These are phyloP conservation scores for Catocala fraxini DNA, from an alignment of 2,888 invertebrate species.

Conservation along the genomic window DNA sequence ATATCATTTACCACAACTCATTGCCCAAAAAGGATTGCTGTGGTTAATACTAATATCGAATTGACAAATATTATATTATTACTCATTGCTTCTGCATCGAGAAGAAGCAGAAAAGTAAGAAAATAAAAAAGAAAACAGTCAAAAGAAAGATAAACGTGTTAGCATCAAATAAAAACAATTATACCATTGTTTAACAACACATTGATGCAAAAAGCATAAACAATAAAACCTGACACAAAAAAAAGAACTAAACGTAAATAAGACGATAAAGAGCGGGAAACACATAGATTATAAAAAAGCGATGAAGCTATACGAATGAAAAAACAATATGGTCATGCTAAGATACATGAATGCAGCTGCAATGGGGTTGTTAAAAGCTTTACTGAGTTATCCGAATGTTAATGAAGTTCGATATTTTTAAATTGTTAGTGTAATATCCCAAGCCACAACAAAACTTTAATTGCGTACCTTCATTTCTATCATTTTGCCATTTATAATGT, in stretches of 20 bases:
- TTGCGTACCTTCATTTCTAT: constrained; percentile 61
- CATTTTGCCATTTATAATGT: constrained; percentile 57
- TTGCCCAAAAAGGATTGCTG: constrained; percentile 79
- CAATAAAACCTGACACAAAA: constrained; percentile 4
- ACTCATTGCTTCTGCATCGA: constrained; percentile 84
- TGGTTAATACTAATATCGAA: constrained; percentile 64
- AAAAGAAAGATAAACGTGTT: constrained; percentile 43
- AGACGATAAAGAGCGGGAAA: constrained; percentile 36
- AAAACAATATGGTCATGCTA: constrained; percentile 57
- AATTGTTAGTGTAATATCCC: constrained; percentile 71
- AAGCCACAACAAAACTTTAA: constrained; percentile 87
- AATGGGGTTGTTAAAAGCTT: constrained; percentile 77
- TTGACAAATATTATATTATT: constrained; percentile 36
- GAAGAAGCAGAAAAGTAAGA: constrained; percentile 70
- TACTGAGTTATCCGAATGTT: constrained; percentile 58
- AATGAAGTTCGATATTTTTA: constrained; percentile 59
- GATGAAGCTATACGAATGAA: constrained; percentile 53
- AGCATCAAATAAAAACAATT: constrained; percentile 36
- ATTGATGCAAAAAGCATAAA: constrained; percentile 9
- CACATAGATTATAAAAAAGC: constrained; percentile 44
- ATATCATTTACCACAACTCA: constrained; percentile 58
- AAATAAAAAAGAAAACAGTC: constrained; percentile 46
- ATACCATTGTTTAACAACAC: neutral
- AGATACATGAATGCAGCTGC: constrained; percentile 78
- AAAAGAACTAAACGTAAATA: constrained; percentile 37